Evolutionary conservation across 2,888 invertebrate genomes (phyloP).

Genomic region (Dione juno): DNA sequence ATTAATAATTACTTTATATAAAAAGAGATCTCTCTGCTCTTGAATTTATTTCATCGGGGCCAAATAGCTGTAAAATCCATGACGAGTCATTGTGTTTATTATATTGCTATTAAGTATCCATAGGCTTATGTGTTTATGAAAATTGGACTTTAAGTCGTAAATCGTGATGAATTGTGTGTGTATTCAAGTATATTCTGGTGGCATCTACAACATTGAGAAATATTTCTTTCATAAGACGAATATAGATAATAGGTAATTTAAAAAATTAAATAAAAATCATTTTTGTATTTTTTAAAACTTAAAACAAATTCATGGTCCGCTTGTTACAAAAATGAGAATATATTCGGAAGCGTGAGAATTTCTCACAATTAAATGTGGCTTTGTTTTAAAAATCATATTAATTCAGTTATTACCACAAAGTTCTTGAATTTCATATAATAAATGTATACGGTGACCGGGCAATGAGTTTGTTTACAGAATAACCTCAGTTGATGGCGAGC

Average conservation of each 20-base stretch:
- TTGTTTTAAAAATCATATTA: slow-evolving; percentile 25
- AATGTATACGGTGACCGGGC: slow-evolving; percentile 6
- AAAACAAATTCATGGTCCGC: slow-evolving; percentile 16
- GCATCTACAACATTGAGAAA: slow-evolving; percentile 37
- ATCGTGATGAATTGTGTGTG: slow-evolving; percentile 33
- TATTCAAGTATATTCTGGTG: slow-evolving; percentile 39
- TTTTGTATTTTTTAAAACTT: slow-evolving; percentile 24
- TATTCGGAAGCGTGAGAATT: slow-evolving; percentile 20
- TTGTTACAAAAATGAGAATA: slow-evolving; percentile 14
- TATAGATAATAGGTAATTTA: slow-evolving; percentile 35
- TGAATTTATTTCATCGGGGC: slow-evolving; percentile 77
- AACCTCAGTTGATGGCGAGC: slow-evolving; percentile 29
- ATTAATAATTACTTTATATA: slow-evolving; percentile 25
- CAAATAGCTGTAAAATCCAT: slow-evolving; percentile 80
- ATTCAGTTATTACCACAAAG: slow-evolving; percentile 5
- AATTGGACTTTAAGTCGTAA: slow-evolving; percentile 42
- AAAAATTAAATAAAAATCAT: slow-evolving; percentile 27
- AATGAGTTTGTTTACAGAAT: slow-evolving; percentile 31
- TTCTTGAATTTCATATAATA: slow-evolving; percentile 9
- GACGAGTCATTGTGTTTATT: slow-evolving; percentile 70
- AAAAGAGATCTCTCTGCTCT: slow-evolving; percentile 67
- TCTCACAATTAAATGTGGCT: slow-evolving; percentile 15
- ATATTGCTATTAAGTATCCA: slow-evolving; percentile 44
- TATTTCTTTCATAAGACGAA: slow-evolving; percentile 34
- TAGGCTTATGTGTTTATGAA: slow-evolving; percentile 40